Evolutionary conservation across 2,113 vertebrate species (phyloP), one percentile per base, ranked within the genome.

Genomic region (Leuciscus idus): DNA sequence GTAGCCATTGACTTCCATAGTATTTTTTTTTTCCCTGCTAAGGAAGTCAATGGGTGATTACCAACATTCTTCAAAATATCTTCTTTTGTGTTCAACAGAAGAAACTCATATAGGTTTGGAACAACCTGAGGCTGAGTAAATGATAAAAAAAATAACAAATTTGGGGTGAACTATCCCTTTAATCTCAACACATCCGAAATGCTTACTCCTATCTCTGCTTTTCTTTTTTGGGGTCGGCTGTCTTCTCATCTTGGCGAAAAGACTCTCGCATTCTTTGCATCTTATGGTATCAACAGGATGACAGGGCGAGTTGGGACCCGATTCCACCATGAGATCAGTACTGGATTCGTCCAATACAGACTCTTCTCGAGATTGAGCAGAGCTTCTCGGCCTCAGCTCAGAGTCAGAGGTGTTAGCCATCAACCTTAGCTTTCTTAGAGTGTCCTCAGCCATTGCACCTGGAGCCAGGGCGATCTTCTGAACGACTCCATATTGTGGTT

Each of bases 241-340:
- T 46, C 78, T 85, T 33, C 9, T 84, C 50, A 87, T 82, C 33
- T 82, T 85, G 43, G 39, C 9, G 9, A 87, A 89, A 76, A 89
- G 85, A 2, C 50, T 84, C 15, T 78, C 43, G 3, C 88, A 89
- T 2, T 39, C 39, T 59, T 39, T 70, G 72, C 88, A 89, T 33
- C 61, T 84, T 33, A 61, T 15, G 0, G 50, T 55, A 72, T 52
- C 4, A 57, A 15, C 26, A 21, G 57, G 43, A n/a, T 1, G 4
- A 62, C 23, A 28, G 2, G 88, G 88, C 0, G 88, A 89, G 78
- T 85, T 89, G 48, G 88, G 88, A 19, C 88, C 88, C 0, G 88
- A 89, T 15, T 9, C 23, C 26, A 62, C 72, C 0, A 30, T 62
- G 26, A 46, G 15, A 36, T 87, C 88, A 23, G 59, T 52, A 7